A percentile compares a stretch with the other conserved stretches of the same genome.
Conservation (phyloP, 2,888 invertebrate genomes). For the Parochlus steinenii region DNA sequence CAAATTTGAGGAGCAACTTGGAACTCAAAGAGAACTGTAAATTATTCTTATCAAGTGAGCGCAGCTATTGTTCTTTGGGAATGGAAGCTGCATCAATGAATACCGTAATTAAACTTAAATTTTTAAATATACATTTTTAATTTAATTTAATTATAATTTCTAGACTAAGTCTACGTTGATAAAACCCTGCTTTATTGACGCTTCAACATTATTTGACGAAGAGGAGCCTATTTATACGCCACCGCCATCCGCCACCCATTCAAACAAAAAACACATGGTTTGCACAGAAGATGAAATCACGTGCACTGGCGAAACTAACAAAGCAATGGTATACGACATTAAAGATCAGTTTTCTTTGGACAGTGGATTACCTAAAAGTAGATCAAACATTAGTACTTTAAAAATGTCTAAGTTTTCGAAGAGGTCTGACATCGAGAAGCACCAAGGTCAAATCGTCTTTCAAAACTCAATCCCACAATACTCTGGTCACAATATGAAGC, state of each 20-base stretch:
- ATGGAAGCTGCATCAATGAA: neutral
- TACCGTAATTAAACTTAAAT: neutral
- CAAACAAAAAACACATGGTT: neutral
- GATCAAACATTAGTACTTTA: neutral
- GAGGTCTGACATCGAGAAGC: slow-evolving; percentile 34
- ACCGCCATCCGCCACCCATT: slow-evolving; percentile 9
- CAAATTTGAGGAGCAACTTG: slow-evolving; percentile 19
- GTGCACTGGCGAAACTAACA: no score
- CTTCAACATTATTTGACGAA: slow-evolving; percentile 56
- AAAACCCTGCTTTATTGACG: slow-evolving; percentile 57
- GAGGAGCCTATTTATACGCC: slow-evolving; percentile 29
- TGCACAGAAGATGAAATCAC: neutral
- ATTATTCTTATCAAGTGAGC: slow-evolving; percentile 31
- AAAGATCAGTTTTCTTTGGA: slow-evolving; percentile 17
- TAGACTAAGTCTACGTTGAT: neutral
- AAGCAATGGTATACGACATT: no score
- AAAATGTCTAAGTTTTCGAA: neutral
- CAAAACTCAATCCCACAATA: slow-evolving; percentile 44
- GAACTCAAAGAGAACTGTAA: slow-evolving; percentile 31
- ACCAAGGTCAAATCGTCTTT: slow-evolving; percentile 40
- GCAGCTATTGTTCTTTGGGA: slow-evolving; percentile 19
- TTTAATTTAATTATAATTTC: slow-evolving; percentile 9
- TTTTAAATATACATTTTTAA: neutral
- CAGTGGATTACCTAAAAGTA: slow-evolving; percentile 5
- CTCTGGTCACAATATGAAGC: slow-evolving; percentile 35